phyloP scores from a whole-genome alignment of 2,888 invertebrate species.

The Megamerina dolium region DNA sequence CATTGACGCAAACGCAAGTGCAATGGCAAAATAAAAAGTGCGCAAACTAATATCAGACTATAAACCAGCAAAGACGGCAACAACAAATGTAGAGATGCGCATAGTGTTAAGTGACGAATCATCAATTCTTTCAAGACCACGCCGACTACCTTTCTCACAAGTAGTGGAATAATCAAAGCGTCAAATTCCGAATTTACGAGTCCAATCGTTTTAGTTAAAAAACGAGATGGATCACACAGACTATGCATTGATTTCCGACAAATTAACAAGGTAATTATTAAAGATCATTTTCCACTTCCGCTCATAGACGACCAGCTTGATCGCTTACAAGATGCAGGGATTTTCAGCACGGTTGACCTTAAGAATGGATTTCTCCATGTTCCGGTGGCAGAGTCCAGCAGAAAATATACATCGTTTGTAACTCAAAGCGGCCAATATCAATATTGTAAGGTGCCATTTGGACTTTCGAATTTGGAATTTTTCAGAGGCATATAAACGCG shows the following conservation, averaged over 20 bases:
- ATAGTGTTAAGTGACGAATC: constrained; percentile 26
- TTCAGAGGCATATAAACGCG: constrained; percentile 26
- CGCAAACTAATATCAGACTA: constrained; percentile 22
- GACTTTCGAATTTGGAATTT: constrained; percentile 30
- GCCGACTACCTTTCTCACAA: constrained; percentile 11
- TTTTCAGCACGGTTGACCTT: constrained; percentile 15
- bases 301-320: constrained; percentile 18
- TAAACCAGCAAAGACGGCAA: constrained; percentile 18
- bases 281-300: constrained; percentile 14
- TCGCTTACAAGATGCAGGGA: constrained; percentile 11
- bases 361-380: constrained; percentile 19
- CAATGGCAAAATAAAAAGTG: constrained; percentile 11
- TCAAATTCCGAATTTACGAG: constrained; percentile 20
- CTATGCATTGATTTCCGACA: constrained; percentile 17
- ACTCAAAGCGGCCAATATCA: constrained; percentile 29
- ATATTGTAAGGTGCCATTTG: constrained; percentile 37
- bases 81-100: constrained; percentile 21
- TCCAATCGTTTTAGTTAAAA: constrained; percentile 24
- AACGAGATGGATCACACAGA: constrained; percentile 20
- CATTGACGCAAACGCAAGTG: not conserved
- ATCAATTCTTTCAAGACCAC: constrained; percentile 5
- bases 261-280: constrained; percentile 15
- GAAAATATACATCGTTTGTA: constrained; percentile 8
- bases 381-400: constrained; percentile 10
- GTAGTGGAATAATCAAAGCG: constrained; percentile 13